Conservation (phyloP, 2,888 invertebrate genomes). For the Acanthococcus lagerstroemiae region DNA sequence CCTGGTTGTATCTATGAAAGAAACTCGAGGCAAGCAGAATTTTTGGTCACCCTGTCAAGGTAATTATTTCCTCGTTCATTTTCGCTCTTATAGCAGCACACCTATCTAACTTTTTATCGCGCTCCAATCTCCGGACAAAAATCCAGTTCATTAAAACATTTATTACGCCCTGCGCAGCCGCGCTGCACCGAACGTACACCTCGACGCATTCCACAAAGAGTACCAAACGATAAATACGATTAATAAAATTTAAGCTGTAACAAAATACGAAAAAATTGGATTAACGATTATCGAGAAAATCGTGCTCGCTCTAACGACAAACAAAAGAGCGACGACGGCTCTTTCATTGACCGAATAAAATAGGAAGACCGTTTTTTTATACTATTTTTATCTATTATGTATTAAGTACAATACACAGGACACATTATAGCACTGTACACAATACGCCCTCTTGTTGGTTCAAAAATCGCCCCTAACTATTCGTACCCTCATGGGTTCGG, state of each 20-base stretch:
- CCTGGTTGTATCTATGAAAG: too few species aligned
- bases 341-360: conserved; percentile 17
- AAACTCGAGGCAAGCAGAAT: too few species aligned
- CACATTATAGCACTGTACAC: conserved; percentile 30
- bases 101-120: too few species aligned
- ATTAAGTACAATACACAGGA: conserved; percentile 16
- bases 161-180: too few species aligned
- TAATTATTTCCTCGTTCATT: too few species aligned
- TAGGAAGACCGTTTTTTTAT: conserved; percentile 19
- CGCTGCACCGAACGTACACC: too few species aligned
- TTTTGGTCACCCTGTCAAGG: too few species aligned
- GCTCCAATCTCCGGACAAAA: too few species aligned
- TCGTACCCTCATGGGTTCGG: conserved; percentile 17
- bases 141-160: too few species aligned
- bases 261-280: neutral
- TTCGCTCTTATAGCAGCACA: too few species aligned
- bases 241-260: neutral
- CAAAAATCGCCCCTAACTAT: conserved; percentile 11
- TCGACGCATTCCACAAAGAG: too few species aligned
- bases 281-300: neutral
- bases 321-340: conserved; percentile 1
- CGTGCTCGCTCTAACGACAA: neutral
- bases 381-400: conserved; percentile 20
- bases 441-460: conserved; percentile 25
- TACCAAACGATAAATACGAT: too few species aligned